A percentile compares a stretch with the other conserved stretches of the same genome.
phyloP scores from a whole-genome alignment of 1,140 invertebrate species.

The Belonocnema kinseyi region DNA sequence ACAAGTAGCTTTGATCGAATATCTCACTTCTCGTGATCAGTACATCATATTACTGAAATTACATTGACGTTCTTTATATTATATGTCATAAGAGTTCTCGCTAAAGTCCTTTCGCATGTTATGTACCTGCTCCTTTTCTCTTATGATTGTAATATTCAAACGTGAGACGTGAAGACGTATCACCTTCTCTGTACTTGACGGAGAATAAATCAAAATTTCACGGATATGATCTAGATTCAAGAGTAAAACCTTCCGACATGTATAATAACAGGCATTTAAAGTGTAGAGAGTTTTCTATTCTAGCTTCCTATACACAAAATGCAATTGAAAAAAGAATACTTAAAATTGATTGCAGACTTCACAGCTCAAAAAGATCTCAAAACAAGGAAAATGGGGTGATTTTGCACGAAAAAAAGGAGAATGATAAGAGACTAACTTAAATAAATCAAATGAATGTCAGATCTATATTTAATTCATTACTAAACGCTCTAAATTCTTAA shows the following conservation, averaged over 20 bases:
- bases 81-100: background rate
- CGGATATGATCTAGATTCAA: constrained; percentile 30
- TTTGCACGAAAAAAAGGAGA: no score
- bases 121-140: constrained; percentile 14
- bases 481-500: no score
- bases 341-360: background rate
- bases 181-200: constrained; percentile 3
- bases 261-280: constrained; percentile 15
- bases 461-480: no score
- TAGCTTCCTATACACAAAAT: background rate
- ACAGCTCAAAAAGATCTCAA: no score
- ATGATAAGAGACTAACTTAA: no score
- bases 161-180: constrained; percentile 25
- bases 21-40: background rate
- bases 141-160: constrained; percentile 35
- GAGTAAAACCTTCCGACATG: constrained; percentile 25
- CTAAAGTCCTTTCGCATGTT: constrained; percentile 16
- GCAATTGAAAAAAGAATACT: no score
- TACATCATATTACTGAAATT: constrained; percentile 6
- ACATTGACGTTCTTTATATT: constrained; percentile 20
- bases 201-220: constrained; percentile 43
- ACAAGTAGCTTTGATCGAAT: background rate
- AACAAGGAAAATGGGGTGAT: no score
- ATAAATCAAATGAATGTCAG: no score
- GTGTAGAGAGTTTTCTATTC: background rate